Conservation (phyloP, 2,888 invertebrate species). For the Lithophane ornitopus region DNA sequence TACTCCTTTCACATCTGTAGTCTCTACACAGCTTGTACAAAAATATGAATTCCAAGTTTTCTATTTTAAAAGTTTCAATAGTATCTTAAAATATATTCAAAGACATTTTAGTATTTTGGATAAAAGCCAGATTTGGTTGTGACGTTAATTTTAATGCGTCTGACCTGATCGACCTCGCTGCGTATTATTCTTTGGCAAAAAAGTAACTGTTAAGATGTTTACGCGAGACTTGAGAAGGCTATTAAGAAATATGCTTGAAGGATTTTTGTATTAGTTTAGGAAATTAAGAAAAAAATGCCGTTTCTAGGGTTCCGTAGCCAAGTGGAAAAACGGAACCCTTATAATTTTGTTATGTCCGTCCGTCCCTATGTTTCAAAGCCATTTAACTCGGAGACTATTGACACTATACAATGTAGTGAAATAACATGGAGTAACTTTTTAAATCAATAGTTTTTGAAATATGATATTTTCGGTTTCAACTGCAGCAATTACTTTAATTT, state of each 20-base stretch:
- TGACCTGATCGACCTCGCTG: constrained; percentile 53
- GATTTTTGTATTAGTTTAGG: constrained; percentile 19
- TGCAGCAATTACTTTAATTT: too few relatives aligned
- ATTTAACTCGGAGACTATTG: too few relatives aligned
- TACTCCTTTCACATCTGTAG: background rate
- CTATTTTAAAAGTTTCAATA: constrained; percentile 46
- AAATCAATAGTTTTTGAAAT: background rate
- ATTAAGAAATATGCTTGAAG: constrained; percentile 37
- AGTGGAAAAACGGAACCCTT: background rate
- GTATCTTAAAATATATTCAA: constrained; percentile 58
- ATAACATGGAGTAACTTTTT: too few relatives aligned
- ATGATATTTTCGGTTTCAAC: background rate
- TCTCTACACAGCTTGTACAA: constrained; percentile 14
- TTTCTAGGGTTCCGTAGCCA: background rate
- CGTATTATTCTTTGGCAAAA: constrained; percentile 39
- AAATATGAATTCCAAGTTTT: constrained; percentile 21
- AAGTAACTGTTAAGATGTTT: constrained; percentile 45
- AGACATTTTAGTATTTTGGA: constrained; percentile 54
- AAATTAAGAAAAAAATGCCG: constrained; percentile 8
- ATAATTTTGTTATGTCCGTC: background rate
- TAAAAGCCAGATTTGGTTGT: constrained; percentile 53
- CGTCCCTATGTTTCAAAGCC: background rate
- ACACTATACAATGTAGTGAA: too few relatives aligned
- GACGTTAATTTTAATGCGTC: constrained; percentile 60
- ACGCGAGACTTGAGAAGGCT: constrained; percentile 27